phyloP scores from a whole-genome alignment of 2,888 invertebrate species.

The Pherbina coryleti region DNA sequence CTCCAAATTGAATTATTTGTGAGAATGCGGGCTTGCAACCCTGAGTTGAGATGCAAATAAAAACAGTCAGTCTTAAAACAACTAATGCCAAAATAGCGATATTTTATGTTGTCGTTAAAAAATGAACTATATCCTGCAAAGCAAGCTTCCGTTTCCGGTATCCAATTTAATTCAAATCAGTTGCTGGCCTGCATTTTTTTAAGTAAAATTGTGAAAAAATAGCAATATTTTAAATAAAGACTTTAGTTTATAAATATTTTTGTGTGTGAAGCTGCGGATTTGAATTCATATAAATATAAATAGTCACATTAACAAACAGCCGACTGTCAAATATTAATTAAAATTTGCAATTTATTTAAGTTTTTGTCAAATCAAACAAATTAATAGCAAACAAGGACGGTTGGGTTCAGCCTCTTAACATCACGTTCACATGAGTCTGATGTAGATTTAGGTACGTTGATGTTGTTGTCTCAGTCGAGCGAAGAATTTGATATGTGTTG shows the following conservation, averaged over 20 bases:
- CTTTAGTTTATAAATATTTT: background rate
- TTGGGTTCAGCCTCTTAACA: no score
- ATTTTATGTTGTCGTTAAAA: conserved; percentile 1
- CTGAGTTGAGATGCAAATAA: background rate
- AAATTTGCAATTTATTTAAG: conserved; percentile 65
- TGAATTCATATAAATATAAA: conserved; percentile 57
- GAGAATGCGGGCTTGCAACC: background rate
- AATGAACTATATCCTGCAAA: conserved; percentile 10
- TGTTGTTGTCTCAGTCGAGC: no score
- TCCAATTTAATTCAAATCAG: conserved; percentile 6
- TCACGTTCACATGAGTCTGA: no score
- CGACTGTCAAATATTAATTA: conserved; percentile 67
- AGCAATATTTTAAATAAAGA: background rate
- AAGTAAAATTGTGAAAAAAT: conserved; percentile 4
- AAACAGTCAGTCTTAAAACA: background rate
- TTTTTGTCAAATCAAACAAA: conserved; percentile 66
- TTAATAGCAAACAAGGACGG: conserved; percentile 41
- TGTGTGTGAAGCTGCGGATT: background rate
- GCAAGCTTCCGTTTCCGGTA: conserved; percentile 26
- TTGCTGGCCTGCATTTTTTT: background rate
- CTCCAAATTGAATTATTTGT: background rate
- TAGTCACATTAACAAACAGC: conserved; percentile 48
- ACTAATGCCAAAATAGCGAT: conserved; percentile 9
- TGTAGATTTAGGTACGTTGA: no score
- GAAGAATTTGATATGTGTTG: no score